These are phyloP conservation scores for Eublepharis macularius DNA, from an alignment of 2,113 vertebrate species.

Conservation along the genomic window DNA sequence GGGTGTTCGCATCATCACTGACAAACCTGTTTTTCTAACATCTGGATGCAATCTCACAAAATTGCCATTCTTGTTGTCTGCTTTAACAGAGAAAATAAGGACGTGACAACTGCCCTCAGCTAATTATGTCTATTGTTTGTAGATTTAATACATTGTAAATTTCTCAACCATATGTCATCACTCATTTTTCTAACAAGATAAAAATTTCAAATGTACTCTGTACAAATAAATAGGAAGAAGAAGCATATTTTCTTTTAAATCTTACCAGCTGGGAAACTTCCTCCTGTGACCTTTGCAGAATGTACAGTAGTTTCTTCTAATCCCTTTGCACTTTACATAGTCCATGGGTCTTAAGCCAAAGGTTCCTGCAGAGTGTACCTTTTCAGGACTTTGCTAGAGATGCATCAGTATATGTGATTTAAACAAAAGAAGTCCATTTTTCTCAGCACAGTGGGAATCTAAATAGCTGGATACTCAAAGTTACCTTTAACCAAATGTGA, in stretches of 20 bases:
- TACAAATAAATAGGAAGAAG: background rate
- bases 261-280: background rate
- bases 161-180: background rate
- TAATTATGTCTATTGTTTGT: background rate
- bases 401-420: background rate
- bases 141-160: background rate
- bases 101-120: background rate
- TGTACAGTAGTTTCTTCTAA: background rate
- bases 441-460: background rate
- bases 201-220: background rate
- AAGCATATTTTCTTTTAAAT: background rate
- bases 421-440: background rate
- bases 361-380: background rate
- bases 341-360: background rate
- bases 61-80: background rate
- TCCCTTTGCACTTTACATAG: background rate
- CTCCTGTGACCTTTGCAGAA: background rate
- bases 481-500: background rate
- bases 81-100: background rate
- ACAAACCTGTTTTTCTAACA: no score
- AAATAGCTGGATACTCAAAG: background rate
- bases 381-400: background rate
- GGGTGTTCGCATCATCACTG: no score
- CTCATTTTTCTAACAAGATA: background rate
- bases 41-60: background rate